Percentiles rank a stretch among this genome's conserved stretches.
phyloP scores from a whole-genome alignment of 2,888 invertebrate genomes.

The Calameuta idolon region DNA sequence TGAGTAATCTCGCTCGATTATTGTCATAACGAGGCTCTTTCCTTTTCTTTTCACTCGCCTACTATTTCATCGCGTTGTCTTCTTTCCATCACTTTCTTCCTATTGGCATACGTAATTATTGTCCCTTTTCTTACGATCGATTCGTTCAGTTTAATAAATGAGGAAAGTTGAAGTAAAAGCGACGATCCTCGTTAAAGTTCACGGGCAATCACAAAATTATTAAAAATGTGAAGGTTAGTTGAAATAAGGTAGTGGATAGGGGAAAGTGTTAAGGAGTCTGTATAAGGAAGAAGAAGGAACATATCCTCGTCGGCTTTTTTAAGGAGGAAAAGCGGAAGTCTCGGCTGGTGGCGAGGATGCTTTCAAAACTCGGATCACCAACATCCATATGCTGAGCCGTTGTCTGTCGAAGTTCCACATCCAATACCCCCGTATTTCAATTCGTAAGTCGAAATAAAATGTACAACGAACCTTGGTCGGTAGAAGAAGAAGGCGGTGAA shows the following conservation, averaged over 20 bases:
- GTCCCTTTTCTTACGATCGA: too few relatives aligned
- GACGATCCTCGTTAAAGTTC: too few relatives aligned
- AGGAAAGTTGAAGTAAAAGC: too few relatives aligned
- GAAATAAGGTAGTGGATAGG: neutral
- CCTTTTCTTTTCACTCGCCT: too few relatives aligned
- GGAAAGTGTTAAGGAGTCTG: neutral
- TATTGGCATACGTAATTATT: too few relatives aligned
- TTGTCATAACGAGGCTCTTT: too few relatives aligned
- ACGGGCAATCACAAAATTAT: too few relatives aligned
- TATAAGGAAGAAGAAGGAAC: neutral
- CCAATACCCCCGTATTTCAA: conserved; percentile 62
- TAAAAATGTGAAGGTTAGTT: neutral
- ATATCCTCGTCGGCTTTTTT: conserved; percentile 50
- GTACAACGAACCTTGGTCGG: conserved; percentile 25
- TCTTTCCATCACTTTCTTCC: too few relatives aligned
- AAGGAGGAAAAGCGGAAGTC: conserved; percentile 60
- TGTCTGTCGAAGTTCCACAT: conserved; percentile 59
- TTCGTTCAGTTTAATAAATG: too few relatives aligned
- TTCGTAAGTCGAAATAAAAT: conserved; percentile 57
- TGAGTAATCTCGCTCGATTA: too few relatives aligned
- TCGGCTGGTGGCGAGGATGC: conserved; percentile 62
- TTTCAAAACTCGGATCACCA: conserved; percentile 53
- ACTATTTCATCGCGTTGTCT: too few relatives aligned
- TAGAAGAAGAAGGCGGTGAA: too few relatives aligned
- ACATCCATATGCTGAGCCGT: conserved; percentile 48